phyloP scores from a whole-genome alignment of 2,113 vertebrate genomes.

The Copsychus sechellarum region DNA sequence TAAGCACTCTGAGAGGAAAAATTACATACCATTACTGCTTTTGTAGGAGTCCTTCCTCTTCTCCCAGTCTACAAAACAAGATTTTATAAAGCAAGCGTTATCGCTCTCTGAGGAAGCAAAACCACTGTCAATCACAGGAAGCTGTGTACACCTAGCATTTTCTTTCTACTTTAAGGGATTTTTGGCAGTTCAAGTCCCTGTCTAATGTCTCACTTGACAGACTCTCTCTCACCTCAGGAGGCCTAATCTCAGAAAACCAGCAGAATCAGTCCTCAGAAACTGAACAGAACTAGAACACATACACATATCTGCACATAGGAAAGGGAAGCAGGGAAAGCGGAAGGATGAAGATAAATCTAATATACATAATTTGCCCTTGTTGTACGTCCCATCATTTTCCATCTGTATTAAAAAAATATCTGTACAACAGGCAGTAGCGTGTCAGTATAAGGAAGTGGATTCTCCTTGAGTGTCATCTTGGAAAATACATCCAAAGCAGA shows the following conservation, averaged over 20 bases:
- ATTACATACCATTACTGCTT: conserved; percentile 63
- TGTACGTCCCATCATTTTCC: conserved; percentile 63
- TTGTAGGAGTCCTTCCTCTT: conserved; percentile 63
- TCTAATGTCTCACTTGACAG: not conserved
- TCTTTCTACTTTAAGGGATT: not conserved
- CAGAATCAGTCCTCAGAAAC: not conserved
- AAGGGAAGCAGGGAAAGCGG: not conserved
- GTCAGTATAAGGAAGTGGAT: not conserved
- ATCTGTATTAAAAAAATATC: not conserved
- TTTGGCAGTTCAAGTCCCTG: not conserved
- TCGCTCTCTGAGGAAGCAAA: conserved; percentile 41
- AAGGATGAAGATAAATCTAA: conserved; percentile 10
- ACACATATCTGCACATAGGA: not conserved
- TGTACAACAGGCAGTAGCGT: conserved; percentile 55
- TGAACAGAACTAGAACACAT: not conserved
- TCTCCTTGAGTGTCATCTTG: not conserved
- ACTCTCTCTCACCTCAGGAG: not conserved
- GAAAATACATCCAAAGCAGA: not conserved
- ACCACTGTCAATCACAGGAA: conserved; percentile 69
- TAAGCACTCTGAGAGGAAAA: conserved; percentile 21
- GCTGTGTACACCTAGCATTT: not conserved
- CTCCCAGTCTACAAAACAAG: conserved; percentile 71
- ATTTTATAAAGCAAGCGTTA: conserved; percentile 66
- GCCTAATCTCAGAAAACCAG: not conserved
- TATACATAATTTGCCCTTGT: conserved; percentile 18